Evolutionary conservation across 2,113 vertebrate species (phyloP).

Genomic region (Otus sunia): DNA sequence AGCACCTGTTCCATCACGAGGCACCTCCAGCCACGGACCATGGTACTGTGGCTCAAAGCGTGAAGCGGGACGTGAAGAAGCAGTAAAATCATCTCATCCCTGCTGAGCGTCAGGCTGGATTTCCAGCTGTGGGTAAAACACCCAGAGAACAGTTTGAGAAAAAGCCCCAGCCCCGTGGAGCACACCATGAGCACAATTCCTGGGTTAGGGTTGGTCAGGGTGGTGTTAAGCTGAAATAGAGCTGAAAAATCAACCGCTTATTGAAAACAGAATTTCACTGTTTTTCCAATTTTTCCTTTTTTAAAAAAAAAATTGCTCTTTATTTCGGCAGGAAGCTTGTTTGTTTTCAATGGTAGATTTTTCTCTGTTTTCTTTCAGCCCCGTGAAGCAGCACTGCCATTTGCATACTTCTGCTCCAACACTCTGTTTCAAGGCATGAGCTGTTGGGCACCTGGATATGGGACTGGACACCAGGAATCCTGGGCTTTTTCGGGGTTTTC

Average conservation of each 20-base stretch:
- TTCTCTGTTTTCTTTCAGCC: not conserved
- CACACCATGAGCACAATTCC: not conserved
- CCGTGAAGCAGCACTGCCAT: not conserved
- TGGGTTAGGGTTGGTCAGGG: not conserved
- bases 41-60: accelerated
- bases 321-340: not conserved
- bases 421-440: not conserved
- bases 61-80: not conserved
- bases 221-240: not conserved
- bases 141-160: not conserved
- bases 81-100: not conserved
- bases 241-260: not conserved
- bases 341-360: not conserved
- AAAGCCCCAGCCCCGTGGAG: not conserved
- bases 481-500: not conserved
- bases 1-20: not conserved
- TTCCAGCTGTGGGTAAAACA: not conserved
- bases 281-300: not conserved
- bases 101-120: too few relatives aligned
- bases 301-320: not conserved
- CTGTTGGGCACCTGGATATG: accelerated
- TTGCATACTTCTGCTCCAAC: not conserved
- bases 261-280: not conserved
- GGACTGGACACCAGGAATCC: not conserved
- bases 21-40: not conserved